Evolutionary conservation across 2,888 invertebrate genomes (phyloP), one percentile per base, ranked within the genome.

Genomic region (Plebejus argus): DNA sequence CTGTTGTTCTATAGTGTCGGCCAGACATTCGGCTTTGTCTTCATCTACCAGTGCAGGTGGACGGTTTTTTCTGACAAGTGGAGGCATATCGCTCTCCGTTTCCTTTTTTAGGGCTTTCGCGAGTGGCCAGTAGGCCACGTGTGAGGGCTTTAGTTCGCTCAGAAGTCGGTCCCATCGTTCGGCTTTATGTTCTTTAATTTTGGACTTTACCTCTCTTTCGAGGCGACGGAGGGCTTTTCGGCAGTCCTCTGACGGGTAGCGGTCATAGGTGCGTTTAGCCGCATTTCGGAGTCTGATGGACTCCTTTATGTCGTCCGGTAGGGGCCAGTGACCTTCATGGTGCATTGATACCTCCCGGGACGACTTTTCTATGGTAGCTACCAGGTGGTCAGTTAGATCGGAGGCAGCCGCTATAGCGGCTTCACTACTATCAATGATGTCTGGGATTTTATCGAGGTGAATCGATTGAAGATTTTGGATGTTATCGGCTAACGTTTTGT

Each of bases 1-100:
- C 72, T 81, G 79, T 33, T 45, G 15, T 75, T 79, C 76, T 0
- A 80, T 12, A 10, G 71, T 77, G 49, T 79, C 79, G 3, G 79
- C 80, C 4, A 80, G 39, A 20, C 66, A 70, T 49, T 80, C 78
- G 66, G 77, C 78, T 33, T 77, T 78, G 3, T 76, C 78, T 2
- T n/a, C 5, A 10, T 76, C 75, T 4, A 35, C 58, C 23, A 77
- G 61, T 20, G 49, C 45, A 70, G 56, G 56, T 5, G 56, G 56
- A 18, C 56, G 56, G 5, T 56, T n/a, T 7, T n/a, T n/a, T 56
- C 56, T 56, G 6, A 5, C 1, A 1, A 33, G 15, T 0, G 70
- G 33, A 39, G 70, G 7, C 15, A 33, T 35, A 33, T 71, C n/a
- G 35, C 70, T 56, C 56, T n/a, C 56, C 56, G 53, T 53, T 3